phyloP scores from a whole-genome alignment of 2,797 vertebrate genomes.

The Acrossocheilus fasciatus region DNA sequence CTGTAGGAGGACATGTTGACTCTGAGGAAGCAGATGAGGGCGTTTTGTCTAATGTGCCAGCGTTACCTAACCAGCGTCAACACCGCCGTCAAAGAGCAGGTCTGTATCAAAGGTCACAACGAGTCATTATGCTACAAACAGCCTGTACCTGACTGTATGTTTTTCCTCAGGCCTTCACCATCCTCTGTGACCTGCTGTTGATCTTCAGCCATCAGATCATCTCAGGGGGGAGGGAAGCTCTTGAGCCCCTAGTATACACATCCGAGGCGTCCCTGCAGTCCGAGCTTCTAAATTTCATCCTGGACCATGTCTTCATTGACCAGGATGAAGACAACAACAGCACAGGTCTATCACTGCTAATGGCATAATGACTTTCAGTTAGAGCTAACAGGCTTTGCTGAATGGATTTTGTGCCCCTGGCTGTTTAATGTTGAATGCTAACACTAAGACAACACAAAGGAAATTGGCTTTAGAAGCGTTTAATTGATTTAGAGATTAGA shows the following conservation, averaged over 20 bases:
- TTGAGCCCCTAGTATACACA: slow-evolving; percentile 93
- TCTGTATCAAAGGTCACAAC: slow-evolving; percentile 66
- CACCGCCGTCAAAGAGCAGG: slow-evolving; percentile 99
- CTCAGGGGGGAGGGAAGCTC: slow-evolving; percentile 92
- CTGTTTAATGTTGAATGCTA: slow-evolving; percentile 16
- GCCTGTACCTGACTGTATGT: slow-evolving; percentile 10
- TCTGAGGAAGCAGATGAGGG: slow-evolving; percentile 98
- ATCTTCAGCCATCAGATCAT: slow-evolving; percentile 99
- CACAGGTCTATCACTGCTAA: slow-evolving; percentile 74
- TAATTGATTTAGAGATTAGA: slow-evolving; percentile 42
- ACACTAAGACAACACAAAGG: slow-evolving; percentile 6
- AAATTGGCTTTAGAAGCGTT: slow-evolving; percentile 4
- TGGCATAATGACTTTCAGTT: neutral
- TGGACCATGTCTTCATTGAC: slow-evolving; percentile 99
- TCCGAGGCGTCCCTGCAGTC: slow-evolving; percentile 94
- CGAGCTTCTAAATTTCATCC: slow-evolving; percentile 96
- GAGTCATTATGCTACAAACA: neutral
- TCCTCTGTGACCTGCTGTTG: slow-evolving; percentile 96
- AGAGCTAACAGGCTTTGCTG: slow-evolving; percentile 17
- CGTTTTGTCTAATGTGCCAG: slow-evolving; percentile 99
- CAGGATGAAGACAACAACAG: slow-evolving; percentile 97
- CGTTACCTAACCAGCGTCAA: slow-evolving; percentile 99
- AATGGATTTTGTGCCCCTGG: slow-evolving; percentile 18
- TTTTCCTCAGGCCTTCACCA: slow-evolving; percentile 91
- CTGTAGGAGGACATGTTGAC: slow-evolving; percentile 93